Conservation (phyloP, 2,113 vertebrate genomes). For the Holacanthus passer region DNA sequence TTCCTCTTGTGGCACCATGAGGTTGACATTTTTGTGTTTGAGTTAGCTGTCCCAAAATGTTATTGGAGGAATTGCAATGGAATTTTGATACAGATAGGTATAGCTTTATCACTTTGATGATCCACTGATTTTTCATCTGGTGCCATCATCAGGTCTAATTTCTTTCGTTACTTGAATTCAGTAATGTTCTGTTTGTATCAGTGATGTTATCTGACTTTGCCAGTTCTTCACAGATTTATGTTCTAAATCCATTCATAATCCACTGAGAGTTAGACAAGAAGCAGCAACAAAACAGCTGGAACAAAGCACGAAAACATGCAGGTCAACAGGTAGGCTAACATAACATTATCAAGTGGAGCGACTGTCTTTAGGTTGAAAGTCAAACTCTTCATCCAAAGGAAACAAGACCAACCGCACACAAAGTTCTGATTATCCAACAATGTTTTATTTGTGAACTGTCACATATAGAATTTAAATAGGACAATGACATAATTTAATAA, state of each 20-base stretch:
- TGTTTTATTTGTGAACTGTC: conserved; percentile 51
- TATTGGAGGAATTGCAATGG: not conserved
- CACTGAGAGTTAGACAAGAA: not conserved
- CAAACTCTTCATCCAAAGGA: not conserved
- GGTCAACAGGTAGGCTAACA: too few species aligned
- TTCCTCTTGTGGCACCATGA: not conserved
- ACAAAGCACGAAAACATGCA: not conserved
- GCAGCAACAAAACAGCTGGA: not conserved
- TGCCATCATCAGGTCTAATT: too few species aligned
- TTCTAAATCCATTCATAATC: not conserved
- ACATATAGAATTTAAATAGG: conserved; percentile 46
- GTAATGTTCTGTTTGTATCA: not conserved
- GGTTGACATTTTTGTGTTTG: not conserved
- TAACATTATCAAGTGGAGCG: not conserved
- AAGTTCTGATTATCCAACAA: conserved; percentile 11
- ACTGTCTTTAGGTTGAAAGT: too few species aligned
- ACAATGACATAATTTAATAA: conserved; percentile 8
- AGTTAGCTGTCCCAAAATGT: not conserved
- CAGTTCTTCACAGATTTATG: not conserved
- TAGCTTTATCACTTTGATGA: too few species aligned
- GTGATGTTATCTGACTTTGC: not conserved
- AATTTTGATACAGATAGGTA: too few species aligned
- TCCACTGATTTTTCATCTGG: too few species aligned
- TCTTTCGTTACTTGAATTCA: not conserved
- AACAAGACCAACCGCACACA: not conserved